phyloP scores from a whole-genome alignment of 2,888 invertebrate genomes.

The Synergus gifuensis region DNA sequence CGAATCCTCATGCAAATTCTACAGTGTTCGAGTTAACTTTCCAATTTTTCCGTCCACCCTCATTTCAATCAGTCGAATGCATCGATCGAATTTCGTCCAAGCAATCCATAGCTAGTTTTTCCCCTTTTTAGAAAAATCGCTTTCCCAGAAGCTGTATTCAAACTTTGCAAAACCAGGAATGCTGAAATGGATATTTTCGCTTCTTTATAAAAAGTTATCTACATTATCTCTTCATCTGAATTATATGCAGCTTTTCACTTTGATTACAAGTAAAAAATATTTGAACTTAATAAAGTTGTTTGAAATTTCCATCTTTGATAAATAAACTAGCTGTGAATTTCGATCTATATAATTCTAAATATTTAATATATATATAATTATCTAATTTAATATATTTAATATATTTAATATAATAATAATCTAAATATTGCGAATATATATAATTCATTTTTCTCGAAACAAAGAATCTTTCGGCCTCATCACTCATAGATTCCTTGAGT shows the following conservation, averaged over 20 bases:
- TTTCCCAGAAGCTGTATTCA: not conserved
- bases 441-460: too few relatives aligned
- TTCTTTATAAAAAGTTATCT: too few relatives aligned
- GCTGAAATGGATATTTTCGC: not conserved
- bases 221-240: not conserved
- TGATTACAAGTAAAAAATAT: not conserved
- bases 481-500: too few relatives aligned
- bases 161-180: slow-evolving; percentile 6
- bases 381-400: too few relatives aligned
- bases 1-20: slow-evolving; percentile 37
- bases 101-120: not conserved
- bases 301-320: not conserved
- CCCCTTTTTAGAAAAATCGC: not conserved
- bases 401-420: too few relatives aligned
- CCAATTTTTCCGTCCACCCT: slow-evolving; percentile 27
- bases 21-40: slow-evolving; percentile 39
- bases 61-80: slow-evolving; percentile 32
- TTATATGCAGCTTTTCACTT: not conserved
- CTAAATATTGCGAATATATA: too few relatives aligned
- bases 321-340: too few relatives aligned
- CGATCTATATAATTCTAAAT: too few relatives aligned
- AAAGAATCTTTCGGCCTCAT: too few relatives aligned
- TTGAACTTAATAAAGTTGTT: not conserved
- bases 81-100: slow-evolving; percentile 20
- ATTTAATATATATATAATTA: too few relatives aligned